Evolutionary conservation across 2,888 invertebrate species (phyloP).

Genomic region (Lepidonotus clava): DNA sequence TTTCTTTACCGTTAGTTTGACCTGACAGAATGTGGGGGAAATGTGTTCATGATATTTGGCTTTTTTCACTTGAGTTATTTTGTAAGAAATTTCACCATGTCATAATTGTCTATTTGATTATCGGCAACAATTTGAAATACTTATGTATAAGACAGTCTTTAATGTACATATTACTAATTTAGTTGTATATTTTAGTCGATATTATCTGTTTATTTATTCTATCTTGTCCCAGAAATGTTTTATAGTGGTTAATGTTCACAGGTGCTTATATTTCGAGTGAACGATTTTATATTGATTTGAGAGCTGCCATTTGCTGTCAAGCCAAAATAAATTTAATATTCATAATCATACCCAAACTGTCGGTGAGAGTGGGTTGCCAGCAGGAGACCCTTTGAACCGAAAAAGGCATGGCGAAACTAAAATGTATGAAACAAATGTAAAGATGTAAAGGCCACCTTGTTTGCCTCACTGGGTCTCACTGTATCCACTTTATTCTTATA

Average conservation of each 20-base stretch:
- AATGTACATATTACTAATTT: slow-evolving; percentile 4
- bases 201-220: slow-evolving; percentile 1
- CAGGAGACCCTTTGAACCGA: not conserved
- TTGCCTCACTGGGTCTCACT: no score
- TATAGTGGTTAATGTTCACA: not conserved
- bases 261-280: slow-evolving; percentile 13
- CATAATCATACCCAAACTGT: not conserved
- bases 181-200: not conserved
- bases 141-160: not conserved
- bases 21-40: no score
- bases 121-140: not conserved
- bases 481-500: no score
- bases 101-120: not conserved
- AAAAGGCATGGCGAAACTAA: not conserved
- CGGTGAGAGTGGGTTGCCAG: not conserved
- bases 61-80: not conserved
- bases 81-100: not conserved
- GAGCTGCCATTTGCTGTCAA: not conserved
- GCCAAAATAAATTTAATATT: not conserved
- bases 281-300: not conserved
- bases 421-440: no score
- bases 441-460: no score
- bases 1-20: no score
- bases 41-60: not conserved
- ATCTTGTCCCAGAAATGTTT: not conserved